Percentiles rank a stretch among this genome's conserved stretches.
Evolutionary conservation across 37 sponge, comb jelly and placozoan species (phyloP).

Genomic region (Aphrocallistes beatrix): DNA sequence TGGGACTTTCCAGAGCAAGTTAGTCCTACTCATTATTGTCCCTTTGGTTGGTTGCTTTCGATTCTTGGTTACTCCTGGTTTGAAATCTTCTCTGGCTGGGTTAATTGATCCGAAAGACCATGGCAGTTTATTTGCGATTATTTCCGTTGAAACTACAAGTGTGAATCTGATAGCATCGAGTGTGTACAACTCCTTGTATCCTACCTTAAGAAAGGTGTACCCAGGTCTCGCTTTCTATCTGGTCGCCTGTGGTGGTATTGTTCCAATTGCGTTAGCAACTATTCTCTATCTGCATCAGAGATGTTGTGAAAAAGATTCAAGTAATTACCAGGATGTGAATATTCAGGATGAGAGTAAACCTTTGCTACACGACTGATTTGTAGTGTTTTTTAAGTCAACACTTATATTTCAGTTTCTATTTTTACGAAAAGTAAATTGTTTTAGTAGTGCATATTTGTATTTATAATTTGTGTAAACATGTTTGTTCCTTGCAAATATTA

Average conservation of each 20-base stretch:
- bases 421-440: too few relatives aligned
- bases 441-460: too few relatives aligned
- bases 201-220: neutral
- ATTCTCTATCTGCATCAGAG: neutral
- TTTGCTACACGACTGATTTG: too few relatives aligned
- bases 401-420: too few relatives aligned
- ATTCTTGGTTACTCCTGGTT: neutral
- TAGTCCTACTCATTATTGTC: neutral
- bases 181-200: neutral
- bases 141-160: neutral
- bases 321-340: too few relatives aligned
- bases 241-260: neutral
- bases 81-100: neutral
- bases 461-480: too few relatives aligned
- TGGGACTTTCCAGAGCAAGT: neutral
- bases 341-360: too few relatives aligned
- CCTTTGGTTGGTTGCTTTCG: neutral
- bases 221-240: neutral
- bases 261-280: neutral
- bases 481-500: too few relatives aligned
- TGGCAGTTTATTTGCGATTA: neutral
- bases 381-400: too few relatives aligned
- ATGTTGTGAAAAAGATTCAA: neutral
- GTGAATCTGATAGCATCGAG: neutral
- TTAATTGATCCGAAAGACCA: neutral